phyloP scores from a whole-genome alignment of 37 sponge, comb jelly and placozoan genomes.

The Mnemiopsis leidyi region DNA sequence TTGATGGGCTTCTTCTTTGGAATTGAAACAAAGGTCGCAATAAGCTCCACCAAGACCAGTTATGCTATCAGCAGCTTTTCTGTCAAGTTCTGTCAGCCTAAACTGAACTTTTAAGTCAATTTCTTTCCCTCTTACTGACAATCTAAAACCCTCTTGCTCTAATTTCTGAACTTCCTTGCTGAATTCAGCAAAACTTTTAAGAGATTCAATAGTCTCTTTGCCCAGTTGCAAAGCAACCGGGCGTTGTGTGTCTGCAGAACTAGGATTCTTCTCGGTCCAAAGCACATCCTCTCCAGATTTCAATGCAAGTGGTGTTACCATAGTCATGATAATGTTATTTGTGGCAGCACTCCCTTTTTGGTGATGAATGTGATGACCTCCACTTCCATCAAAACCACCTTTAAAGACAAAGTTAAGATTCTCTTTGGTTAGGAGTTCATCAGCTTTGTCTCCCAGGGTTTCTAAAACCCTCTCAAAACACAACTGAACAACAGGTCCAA shows the following conservation, averaged over 20 bases:
- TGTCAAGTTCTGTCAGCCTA: background rate
- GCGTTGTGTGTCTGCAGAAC: no score
- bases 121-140: background rate
- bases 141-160: background rate
- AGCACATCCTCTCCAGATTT: no score
- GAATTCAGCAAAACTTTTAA: background rate
- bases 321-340: no score
- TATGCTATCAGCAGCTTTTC: background rate
- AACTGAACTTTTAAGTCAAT: background rate
- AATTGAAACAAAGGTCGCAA: background rate
- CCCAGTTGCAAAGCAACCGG: background rate
- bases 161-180: background rate
- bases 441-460: no score
- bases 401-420: no score
- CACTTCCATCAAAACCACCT: no score
- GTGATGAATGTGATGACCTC: no score
- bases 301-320: no score
- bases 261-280: background rate
- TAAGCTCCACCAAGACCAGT: background rate
- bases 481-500: no score
- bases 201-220: background rate
- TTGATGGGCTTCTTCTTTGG: background rate
- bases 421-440: no score
- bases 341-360: no score
- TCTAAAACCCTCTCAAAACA: no score